A percentile compares a stretch with the other conserved stretches of the same genome.
Evolutionary conservation across 2,888 invertebrate species (phyloP).

Genomic region (Phaedon cochleariae): DNA sequence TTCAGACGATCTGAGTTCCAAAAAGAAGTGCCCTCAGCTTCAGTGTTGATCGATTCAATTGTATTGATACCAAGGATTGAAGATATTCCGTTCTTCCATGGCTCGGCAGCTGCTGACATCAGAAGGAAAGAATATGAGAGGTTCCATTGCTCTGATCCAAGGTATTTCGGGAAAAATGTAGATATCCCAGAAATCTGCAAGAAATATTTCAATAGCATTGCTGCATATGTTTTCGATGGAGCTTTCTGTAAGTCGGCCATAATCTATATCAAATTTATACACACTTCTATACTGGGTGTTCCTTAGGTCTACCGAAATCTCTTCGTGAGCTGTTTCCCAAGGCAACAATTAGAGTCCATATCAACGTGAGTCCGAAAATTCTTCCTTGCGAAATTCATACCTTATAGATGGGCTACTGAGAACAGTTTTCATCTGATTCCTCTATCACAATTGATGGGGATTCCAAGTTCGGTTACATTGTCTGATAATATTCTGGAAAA

Average conservation of each 20-base stretch:
- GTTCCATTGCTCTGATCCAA: slow-evolving; percentile 76
- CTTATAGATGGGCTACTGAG: too few relatives aligned
- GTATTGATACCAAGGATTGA: slow-evolving; percentile 83
- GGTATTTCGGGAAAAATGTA: slow-evolving; percentile 72
- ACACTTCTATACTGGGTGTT: too few relatives aligned
- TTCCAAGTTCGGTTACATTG: too few relatives aligned
- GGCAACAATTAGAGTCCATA: too few relatives aligned
- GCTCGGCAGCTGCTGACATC: slow-evolving; percentile 70
- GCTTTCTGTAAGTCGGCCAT: slow-evolving; percentile 70
- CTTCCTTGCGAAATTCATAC: too few relatives aligned
- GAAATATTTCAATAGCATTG: slow-evolving; percentile 85
- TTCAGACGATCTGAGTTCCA: slow-evolving; percentile 80
- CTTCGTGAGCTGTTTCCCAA: too few relatives aligned
- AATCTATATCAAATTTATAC: too few relatives aligned
- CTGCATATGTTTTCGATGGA: slow-evolving; percentile 84
- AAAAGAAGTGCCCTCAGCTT: slow-evolving; percentile 79
- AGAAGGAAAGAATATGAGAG: slow-evolving; percentile 79
- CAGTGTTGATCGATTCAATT: slow-evolving; percentile 93
- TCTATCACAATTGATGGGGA: too few relatives aligned
- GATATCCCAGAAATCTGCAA: slow-evolving; percentile 80
- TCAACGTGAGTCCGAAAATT: too few relatives aligned
- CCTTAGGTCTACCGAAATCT: too few relatives aligned
- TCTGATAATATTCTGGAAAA: too few relatives aligned
- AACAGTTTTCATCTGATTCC: too few relatives aligned
- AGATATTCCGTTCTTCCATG: slow-evolving; percentile 79